These are phyloP conservation scores for Galleria mellonella DNA, from an alignment of 1,140 invertebrate species.

Conservation along the genomic window DNA sequence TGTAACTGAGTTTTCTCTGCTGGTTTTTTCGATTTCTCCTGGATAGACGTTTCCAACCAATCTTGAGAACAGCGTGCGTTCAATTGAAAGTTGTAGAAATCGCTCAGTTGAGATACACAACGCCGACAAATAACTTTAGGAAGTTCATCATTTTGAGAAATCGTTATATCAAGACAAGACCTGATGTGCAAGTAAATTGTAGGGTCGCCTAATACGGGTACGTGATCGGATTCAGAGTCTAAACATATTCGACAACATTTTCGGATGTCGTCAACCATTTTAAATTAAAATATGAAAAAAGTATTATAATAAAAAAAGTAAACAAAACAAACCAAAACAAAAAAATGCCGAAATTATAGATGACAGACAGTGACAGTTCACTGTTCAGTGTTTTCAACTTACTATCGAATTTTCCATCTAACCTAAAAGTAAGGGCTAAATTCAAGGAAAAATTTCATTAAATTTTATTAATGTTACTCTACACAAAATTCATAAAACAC, in stretches of 20 bases:
- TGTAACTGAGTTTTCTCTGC: constrained; percentile 49
- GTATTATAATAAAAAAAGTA: neutral
- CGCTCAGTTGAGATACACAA: constrained; percentile 47
- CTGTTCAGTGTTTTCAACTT: too few relatives aligned
- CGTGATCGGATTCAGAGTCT: constrained; percentile 42
- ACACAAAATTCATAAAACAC: too few relatives aligned
- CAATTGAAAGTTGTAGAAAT: constrained; percentile 63
- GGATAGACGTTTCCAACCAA: constrained; percentile 53
- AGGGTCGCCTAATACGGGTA: constrained; percentile 45
- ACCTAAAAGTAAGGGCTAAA: too few relatives aligned
- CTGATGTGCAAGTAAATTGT: constrained; percentile 52
- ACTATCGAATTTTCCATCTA: too few relatives aligned
- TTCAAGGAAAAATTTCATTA: too few relatives aligned
- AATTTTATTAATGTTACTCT: too few relatives aligned
- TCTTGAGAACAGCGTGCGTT: constrained; percentile 59
- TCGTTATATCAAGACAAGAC: constrained; percentile 45
- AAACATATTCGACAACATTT: constrained; percentile 58
- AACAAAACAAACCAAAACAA: too few relatives aligned
- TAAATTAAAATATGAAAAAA: constrained; percentile 1
- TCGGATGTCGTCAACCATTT: constrained; percentile 42
- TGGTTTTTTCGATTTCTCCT: constrained; percentile 41
- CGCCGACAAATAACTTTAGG: constrained; percentile 47
- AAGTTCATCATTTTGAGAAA: constrained; percentile 38
- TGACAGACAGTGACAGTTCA: too few relatives aligned
- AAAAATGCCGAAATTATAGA: too few relatives aligned